phyloP scores from a whole-genome alignment of 2,113 vertebrate species.

The Mormyrus iriodes region DNA sequence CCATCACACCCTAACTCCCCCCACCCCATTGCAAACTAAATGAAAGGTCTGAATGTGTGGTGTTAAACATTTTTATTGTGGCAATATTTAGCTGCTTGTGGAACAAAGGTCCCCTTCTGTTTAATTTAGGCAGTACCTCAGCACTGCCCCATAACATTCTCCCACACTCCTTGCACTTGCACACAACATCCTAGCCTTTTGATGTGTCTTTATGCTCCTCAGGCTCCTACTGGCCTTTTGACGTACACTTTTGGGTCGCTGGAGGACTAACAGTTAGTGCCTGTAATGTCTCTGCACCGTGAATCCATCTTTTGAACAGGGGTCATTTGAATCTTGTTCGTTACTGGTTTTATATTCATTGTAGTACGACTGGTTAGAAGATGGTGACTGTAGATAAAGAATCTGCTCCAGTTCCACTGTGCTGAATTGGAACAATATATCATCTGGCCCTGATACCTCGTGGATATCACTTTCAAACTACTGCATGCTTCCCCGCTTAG shows the following conservation, averaged over 20 bases:
- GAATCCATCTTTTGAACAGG: neutral
- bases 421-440: neutral
- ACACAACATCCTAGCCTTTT: neutral
- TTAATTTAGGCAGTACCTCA: neutral
- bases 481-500: neutral
- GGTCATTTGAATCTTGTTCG: slow-evolving; percentile 1
- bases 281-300: neutral
- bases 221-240: neutral
- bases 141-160: neutral
- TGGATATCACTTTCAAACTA: neutral
- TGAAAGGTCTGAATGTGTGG: slow-evolving; percentile 15
- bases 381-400: neutral
- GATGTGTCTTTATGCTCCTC: neutral
- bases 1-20: neutral
- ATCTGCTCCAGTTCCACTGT: neutral
- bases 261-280: neutral
- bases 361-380: neutral
- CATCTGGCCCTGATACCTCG: neutral
- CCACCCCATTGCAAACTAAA: neutral
- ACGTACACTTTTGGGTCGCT: neutral
- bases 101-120: slow-evolving; percentile 4
- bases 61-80: slow-evolving; percentile 21
- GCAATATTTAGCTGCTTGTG: slow-evolving; percentile 8
- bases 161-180: neutral
- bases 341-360: neutral